Evolutionary conservation across 2,888 invertebrate species (phyloP).

Genomic region (Caenorhabditis imperialis): DNA sequence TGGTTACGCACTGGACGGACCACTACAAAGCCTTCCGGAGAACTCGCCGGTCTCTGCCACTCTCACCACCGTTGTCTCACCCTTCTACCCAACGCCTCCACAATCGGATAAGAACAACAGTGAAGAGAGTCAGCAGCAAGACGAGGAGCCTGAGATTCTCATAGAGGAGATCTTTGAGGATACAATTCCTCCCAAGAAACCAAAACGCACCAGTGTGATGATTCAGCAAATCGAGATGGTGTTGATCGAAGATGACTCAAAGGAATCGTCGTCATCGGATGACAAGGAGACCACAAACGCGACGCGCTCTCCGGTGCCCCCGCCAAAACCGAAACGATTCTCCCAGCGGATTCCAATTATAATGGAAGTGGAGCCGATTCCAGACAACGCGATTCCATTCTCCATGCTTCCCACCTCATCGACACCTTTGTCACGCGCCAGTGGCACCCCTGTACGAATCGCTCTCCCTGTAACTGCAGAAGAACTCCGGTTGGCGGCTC

Average conservation of each 20-base stretch:
- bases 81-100: constrained; percentile 8
- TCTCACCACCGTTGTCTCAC: no score
- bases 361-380: constrained; percentile 31
- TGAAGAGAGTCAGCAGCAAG: neutral
- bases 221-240: constrained; percentile 40
- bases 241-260: neutral
- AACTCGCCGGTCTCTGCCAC: no score
- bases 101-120: neutral
- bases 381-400: constrained; percentile 11
- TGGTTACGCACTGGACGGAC: neutral
- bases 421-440: constrained; percentile 10
- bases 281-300: neutral
- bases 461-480: constrained; percentile 36
- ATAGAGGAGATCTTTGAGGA: constrained; percentile 33
- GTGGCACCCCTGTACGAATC: constrained; percentile 30
- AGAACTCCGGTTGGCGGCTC: constrained; percentile 34
- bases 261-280: neutral
- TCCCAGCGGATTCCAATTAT: constrained; percentile 28
- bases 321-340: constrained; percentile 34
- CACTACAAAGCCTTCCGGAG: neutral
- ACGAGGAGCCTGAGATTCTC: constrained; percentile 23
- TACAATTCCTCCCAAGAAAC: constrained; percentile 4
- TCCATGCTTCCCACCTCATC: neutral
- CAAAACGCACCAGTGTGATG: constrained; percentile 24
- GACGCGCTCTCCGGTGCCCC: constrained; percentile 24